phyloP scores from a whole-genome alignment of 2,797 vertebrate species.

The Xenopus petersii region DNA sequence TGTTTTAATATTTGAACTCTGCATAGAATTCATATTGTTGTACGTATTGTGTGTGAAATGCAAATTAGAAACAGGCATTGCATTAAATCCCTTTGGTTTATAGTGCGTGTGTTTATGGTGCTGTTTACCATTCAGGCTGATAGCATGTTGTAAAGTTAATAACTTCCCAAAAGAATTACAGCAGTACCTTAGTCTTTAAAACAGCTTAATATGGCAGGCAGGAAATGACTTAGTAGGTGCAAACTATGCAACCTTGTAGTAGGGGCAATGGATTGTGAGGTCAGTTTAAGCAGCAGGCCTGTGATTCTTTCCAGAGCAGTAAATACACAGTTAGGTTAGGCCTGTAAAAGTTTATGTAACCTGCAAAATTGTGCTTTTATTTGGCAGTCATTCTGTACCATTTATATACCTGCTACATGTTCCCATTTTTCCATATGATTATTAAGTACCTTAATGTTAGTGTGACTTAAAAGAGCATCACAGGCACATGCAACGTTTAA shows the following conservation, averaged over 20 bases:
- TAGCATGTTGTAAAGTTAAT: slow-evolving; percentile 44
- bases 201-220: slow-evolving; percentile 66
- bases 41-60: background rate
- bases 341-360: slow-evolving; percentile 32
- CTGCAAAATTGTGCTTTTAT: slow-evolving; percentile 10
- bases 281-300: slow-evolving; percentile 63
- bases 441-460: no score
- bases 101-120: slow-evolving; percentile 5
- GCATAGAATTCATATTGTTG: background rate
- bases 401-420: no score
- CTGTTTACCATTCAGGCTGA: slow-evolving; percentile 27
- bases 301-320: slow-evolving; percentile 53
- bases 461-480: no score
- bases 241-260: slow-evolving; percentile 68
- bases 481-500: no score
- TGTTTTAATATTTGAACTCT: background rate
- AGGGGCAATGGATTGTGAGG: slow-evolving; percentile 64
- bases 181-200: slow-evolving; percentile 60
- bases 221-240: slow-evolving; percentile 81
- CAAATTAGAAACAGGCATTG: background rate
- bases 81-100: slow-evolving; percentile 1
- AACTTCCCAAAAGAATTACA: slow-evolving; percentile 53
- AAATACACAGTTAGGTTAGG: slow-evolving; percentile 3
- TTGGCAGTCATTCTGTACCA: no score
- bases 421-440: no score